Evolutionary conservation across 2,797 vertebrate species (phyloP).

Genomic region (Vultur gryphus): DNA sequence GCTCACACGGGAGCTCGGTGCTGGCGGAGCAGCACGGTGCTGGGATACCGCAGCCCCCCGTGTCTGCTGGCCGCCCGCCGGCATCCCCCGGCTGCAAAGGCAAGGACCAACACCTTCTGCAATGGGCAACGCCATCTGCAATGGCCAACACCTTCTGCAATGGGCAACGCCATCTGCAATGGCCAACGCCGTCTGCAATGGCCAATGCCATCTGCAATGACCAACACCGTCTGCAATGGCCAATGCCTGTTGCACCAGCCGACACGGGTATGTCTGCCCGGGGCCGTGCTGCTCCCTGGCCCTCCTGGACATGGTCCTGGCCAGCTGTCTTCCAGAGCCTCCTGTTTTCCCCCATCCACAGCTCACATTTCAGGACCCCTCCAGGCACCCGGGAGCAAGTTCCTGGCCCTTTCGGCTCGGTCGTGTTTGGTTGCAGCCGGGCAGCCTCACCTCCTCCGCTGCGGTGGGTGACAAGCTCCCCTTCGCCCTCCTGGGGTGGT

Average conservation of each 20-base stretch:
- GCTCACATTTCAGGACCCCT: neutral
- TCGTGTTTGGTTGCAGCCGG: fast-evolving
- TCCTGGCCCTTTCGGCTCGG: fast-evolving
- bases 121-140: fast-evolving
- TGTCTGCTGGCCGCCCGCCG: fast-evolving
- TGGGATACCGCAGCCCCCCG: fast-evolving
- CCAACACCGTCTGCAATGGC: fast-evolving
- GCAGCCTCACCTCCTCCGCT: neutral
- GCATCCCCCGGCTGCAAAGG: fast-evolving
- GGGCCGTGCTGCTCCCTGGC: fast-evolving
- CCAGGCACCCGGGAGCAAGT: neutral
- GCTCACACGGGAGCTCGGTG: neutral
- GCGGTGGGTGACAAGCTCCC: neutral
- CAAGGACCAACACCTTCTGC: neutral
- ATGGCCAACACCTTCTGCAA: fast-evolving
- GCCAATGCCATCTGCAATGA: fast-evolving
- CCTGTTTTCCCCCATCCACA: neutral
- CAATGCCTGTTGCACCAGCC: neutral
- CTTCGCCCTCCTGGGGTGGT: neutral
- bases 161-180: fast-evolving
- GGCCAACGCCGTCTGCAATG: fast-evolving
- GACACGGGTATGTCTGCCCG: fast-evolving
- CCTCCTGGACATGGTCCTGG: fast-evolving
- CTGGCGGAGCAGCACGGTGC: neutral
- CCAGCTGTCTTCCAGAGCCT: neutral